These are phyloP conservation scores for Cotesia congregata DNA, from an alignment of 2,888 invertebrate species.

Conservation along the genomic window DNA sequence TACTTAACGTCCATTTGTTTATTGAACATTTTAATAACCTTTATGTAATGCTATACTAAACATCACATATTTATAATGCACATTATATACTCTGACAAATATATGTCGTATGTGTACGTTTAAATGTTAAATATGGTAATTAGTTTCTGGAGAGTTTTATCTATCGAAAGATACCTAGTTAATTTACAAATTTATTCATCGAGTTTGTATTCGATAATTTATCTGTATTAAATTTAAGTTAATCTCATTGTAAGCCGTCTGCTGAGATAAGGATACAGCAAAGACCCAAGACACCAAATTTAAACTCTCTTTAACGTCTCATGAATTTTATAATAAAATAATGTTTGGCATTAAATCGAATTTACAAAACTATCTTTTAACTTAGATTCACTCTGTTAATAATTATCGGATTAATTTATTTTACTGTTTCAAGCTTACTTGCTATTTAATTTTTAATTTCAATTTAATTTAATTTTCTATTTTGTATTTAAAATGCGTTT, in stretches of 20 bases:
- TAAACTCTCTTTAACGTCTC: background rate
- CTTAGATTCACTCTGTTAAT: background rate
- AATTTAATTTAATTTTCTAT: no score
- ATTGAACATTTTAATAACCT: background rate
- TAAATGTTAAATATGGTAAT: background rate
- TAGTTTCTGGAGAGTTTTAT: conserved; percentile 32
- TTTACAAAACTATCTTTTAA: background rate
- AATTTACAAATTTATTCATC: background rate
- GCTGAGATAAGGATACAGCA: background rate
- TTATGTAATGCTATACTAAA: background rate
- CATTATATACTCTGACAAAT: background rate
- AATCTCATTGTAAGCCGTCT: conserved; percentile 1
- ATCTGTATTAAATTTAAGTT: background rate
- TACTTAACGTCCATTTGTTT: background rate
- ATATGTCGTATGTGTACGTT: background rate
- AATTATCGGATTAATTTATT: background rate
- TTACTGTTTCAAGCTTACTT: background rate
- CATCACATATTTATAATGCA: background rate
- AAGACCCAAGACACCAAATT: background rate
- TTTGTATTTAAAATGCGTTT: no score
- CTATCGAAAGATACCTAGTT: background rate
- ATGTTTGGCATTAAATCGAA: background rate
- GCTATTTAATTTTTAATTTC: background rate
- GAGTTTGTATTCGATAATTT: background rate
- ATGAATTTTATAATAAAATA: conserved; percentile 1